Evolutionary conservation across 2,113 vertebrate species (phyloP).

Genomic region (Leuciscus idus): DNA sequence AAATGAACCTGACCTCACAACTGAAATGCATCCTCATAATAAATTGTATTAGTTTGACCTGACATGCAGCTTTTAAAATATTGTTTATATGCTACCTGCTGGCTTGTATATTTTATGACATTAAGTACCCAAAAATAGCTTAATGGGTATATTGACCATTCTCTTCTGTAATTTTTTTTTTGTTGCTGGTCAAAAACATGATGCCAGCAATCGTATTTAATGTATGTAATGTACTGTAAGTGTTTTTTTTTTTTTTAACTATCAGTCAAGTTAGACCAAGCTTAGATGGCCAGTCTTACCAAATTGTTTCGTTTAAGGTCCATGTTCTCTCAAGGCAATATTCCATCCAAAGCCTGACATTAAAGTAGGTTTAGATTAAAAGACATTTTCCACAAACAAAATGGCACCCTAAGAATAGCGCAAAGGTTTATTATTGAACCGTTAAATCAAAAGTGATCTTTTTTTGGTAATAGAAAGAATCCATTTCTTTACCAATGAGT

Average conservation of each 20-base stretch:
- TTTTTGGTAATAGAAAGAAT: background rate
- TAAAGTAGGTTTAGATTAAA: background rate
- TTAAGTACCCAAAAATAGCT: background rate
- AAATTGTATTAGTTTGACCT: constrained; percentile 21
- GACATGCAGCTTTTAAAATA: background rate
- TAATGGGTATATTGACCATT: background rate
- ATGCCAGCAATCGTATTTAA: background rate
- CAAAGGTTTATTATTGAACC: background rate
- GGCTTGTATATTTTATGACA: background rate
- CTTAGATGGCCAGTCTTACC: background rate
- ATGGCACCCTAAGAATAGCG: background rate
- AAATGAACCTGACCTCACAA: constrained; percentile 23
- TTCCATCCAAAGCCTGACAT: background rate
- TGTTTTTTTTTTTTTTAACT: background rate
- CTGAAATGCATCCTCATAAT: constrained; percentile 19
- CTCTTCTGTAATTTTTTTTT: background rate
- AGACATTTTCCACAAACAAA: background rate
- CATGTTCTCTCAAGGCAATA: background rate
- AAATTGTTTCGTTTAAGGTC: background rate
- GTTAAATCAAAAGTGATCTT: background rate
- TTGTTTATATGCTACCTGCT: background rate
- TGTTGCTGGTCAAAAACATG: background rate
- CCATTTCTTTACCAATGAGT: background rate
- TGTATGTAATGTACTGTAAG: no score
- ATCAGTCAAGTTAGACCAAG: background rate